A percentile compares a stretch with the other conserved stretches of the same genome.
phyloP scores from a whole-genome alignment of 1,140 invertebrate genomes.

The Archegozetes longisetosus region DNA sequence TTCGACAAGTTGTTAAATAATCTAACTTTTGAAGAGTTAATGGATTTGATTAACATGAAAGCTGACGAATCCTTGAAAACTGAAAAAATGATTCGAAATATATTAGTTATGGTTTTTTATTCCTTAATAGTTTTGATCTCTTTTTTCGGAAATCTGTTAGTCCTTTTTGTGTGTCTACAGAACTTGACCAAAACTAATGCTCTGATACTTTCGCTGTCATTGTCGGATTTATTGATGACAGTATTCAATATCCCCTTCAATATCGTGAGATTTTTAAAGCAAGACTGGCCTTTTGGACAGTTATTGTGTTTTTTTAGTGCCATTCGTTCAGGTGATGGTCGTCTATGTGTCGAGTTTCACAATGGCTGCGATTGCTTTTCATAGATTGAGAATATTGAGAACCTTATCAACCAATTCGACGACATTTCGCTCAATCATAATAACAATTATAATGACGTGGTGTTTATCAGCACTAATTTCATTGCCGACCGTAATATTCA shows the following conservation, averaged over 20 bases:
- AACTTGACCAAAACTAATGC: slow-evolving; percentile 58
- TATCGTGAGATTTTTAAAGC: slow-evolving; percentile 24
- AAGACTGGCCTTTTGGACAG: slow-evolving; percentile 33
- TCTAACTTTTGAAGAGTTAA: neutral
- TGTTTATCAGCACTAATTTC: neutral
- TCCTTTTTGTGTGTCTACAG: neutral
- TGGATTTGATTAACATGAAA: neutral
- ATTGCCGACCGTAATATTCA: neutral
- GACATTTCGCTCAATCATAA: neutral
- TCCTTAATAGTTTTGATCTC: slow-evolving; percentile 1
- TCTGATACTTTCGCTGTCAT: slow-evolving; percentile 65
- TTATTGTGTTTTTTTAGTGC: slow-evolving; percentile 33
- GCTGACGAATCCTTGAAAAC: neutral
- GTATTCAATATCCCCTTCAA: slow-evolving; percentile 66
- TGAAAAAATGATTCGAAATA: neutral
- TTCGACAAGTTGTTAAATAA: no score
- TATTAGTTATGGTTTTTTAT: neutral
- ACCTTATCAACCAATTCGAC: slow-evolving; percentile 30
- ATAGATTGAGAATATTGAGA: slow-evolving; percentile 33
- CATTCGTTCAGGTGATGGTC: slow-evolving; percentile 29
- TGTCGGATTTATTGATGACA: slow-evolving; percentile 67
- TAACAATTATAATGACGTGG: neutral
- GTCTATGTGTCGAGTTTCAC: slow-evolving; percentile 38
- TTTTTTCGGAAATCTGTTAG: slow-evolving; percentile 6
- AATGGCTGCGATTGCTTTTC: slow-evolving; percentile 36